phyloP scores from a whole-genome alignment of 2,113 vertebrate genomes.

The Mobula hypostoma region DNA sequence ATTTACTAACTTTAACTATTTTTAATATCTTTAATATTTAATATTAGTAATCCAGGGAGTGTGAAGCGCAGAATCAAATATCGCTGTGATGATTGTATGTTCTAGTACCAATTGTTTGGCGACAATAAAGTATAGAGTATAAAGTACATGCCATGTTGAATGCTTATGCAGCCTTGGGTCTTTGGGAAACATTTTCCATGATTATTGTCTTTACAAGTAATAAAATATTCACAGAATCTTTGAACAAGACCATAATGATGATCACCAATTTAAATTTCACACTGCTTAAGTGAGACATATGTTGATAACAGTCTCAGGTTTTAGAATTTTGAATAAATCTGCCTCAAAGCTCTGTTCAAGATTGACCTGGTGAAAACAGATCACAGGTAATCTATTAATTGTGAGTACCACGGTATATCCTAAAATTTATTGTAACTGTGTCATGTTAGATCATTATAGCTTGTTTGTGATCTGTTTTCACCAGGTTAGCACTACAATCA shows the following conservation, averaged over 20 bases:
- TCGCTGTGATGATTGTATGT: no score
- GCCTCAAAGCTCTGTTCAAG: not conserved
- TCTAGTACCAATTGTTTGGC: no score
- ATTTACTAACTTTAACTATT: no score
- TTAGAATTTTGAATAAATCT: not conserved
- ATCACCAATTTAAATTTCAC: not conserved
- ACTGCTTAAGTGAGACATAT: not conserved
- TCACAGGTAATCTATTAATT: not conserved
- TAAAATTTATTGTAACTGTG: not conserved
- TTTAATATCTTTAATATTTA: no score
- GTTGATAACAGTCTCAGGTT: not conserved
- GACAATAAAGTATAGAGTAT: no score
- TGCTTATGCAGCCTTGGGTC: not conserved
- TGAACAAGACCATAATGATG: not conserved
- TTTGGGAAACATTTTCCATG: not conserved
- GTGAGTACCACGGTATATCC: not conserved
- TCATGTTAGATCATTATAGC: not conserved
- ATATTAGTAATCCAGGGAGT: no score
- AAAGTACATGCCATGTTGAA: not conserved
- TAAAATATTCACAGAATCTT: not conserved
- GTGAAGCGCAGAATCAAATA: no score
- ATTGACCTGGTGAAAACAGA: not conserved
- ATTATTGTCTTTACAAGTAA: not conserved
- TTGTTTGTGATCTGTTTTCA: not conserved
- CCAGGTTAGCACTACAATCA: not conserved